phyloP scores from a whole-genome alignment of 2,797 vertebrate species.

The Microhierax caerulescens region DNA sequence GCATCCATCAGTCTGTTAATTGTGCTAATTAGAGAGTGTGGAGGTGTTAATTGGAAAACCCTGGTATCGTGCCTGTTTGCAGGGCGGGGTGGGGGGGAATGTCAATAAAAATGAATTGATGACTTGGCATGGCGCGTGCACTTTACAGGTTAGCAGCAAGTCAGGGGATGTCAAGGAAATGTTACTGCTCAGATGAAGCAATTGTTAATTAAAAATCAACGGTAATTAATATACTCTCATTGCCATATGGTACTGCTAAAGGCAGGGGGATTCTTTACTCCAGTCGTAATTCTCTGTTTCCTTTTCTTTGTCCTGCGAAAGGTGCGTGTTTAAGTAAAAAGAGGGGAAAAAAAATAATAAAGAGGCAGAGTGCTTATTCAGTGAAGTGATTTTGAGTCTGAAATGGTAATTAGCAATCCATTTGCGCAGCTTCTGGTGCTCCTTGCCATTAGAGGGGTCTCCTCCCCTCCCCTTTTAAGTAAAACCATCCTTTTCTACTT shows the following conservation, averaged over 20 bases:
- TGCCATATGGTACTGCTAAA: conserved; percentile 73
- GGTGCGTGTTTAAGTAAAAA: background rate
- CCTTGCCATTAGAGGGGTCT: conserved; percentile 10
- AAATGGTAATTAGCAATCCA: background rate
- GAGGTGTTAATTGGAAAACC: conserved; percentile 92
- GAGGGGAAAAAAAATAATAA: background rate
- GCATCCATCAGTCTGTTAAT: conserved; percentile 81
- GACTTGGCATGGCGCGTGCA: conserved; percentile 52
- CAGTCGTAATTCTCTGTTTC: background rate
- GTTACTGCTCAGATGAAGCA: conserved; percentile 73
- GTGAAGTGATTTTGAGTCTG: background rate
- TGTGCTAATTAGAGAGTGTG: conserved; percentile 88
- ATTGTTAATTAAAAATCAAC: conserved; percentile 78
- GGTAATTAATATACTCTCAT: conserved; percentile 74
- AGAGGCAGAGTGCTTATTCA: background rate
- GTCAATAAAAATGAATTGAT: conserved; percentile 79
- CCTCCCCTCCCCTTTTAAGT: background rate
- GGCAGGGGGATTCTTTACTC: conserved; percentile 61
- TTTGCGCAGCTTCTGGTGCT: background rate
- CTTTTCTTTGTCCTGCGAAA: conserved; percentile 26
- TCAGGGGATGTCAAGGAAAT: conserved; percentile 70
- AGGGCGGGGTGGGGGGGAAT: conserved; percentile 24
- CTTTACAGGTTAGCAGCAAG: conserved; percentile 58
- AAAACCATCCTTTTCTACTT: background rate
- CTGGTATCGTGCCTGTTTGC: conserved; percentile 70